Evolutionary conservation across 2,113 vertebrate species (phyloP).

Genomic region (Osmerus eperlanus): DNA sequence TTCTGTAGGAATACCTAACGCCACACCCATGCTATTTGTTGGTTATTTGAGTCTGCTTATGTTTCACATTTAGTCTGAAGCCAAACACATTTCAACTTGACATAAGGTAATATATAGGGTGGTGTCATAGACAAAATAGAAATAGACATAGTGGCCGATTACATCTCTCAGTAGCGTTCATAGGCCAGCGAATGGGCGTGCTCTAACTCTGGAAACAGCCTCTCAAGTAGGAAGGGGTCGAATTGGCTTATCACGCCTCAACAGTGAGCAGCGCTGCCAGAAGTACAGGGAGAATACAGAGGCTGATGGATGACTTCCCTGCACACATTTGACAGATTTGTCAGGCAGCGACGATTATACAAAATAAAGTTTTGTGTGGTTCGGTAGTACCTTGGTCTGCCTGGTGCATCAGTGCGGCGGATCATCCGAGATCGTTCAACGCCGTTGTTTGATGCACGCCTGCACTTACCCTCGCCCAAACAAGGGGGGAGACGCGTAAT

Average conservation of each 20-base stretch:
- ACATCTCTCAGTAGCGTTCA: constrained; percentile 61
- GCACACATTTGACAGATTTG: neutral
- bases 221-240: constrained; percentile 28
- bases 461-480: constrained; percentile 32
- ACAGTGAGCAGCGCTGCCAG: constrained; percentile 26
- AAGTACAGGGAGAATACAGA: constrained; percentile 39
- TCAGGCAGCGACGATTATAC: neutral
- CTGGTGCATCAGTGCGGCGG: neutral
- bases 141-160: neutral
- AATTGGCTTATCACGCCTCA: constrained; percentile 32
- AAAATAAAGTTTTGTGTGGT: neutral
- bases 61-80: no score
- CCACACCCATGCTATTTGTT: no score
- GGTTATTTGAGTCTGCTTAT: no score
- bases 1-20: no score
- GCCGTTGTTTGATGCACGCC: constrained; percentile 28
- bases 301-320: constrained; percentile 15
- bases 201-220: constrained; percentile 25
- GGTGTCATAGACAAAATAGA: neutral
- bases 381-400: neutral
- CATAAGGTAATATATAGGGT: neutral
- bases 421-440: neutral
- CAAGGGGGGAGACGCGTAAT: constrained; percentile 1
- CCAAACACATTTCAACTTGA: neutral
- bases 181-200: constrained; percentile 58